Evolutionary conservation across 2,797 vertebrate genomes (phyloP).

Genomic region (Intellagama lesueurii): DNA sequence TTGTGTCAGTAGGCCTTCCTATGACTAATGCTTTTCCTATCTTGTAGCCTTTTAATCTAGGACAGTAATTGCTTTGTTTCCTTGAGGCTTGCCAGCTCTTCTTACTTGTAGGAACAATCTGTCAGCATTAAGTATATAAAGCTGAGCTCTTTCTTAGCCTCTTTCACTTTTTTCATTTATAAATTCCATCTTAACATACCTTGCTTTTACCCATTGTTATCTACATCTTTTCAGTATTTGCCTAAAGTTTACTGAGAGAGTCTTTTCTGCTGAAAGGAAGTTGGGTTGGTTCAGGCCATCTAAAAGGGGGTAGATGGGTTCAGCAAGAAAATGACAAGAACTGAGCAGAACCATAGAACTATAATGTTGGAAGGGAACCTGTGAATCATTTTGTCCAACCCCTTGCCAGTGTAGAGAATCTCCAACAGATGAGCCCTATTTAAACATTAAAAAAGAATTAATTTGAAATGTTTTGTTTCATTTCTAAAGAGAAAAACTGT

Average conservation of each 20-base stretch:
- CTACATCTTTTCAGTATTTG: constrained; percentile 12
- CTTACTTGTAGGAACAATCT: constrained; percentile 29
- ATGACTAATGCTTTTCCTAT: constrained; percentile 16
- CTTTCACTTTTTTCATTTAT: constrained; percentile 45
- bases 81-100: constrained; percentile 51
- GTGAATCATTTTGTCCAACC: no score
- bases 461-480: no score
- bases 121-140: constrained; percentile 40
- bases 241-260: constrained; percentile 30
- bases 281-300: no score
- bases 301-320: no score
- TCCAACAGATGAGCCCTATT: no score
- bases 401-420: no score
- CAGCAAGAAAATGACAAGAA: no score
- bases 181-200: constrained; percentile 5
- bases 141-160: constrained; percentile 33
- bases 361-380: no score
- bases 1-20: constrained; percentile 16
- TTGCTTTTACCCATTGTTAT: constrained; percentile 38
- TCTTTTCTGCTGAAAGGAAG: constrained; percentile 14
- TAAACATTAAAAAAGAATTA: no score
- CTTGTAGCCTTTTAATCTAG: constrained; percentile 30
- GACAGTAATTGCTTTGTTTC: constrained; percentile 57
- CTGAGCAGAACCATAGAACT: no score
- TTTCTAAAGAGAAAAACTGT: no score